phyloP scores from a whole-genome alignment of 1,140 invertebrate species.

The Pachyrhynchus sulphureomaculatus region DNA sequence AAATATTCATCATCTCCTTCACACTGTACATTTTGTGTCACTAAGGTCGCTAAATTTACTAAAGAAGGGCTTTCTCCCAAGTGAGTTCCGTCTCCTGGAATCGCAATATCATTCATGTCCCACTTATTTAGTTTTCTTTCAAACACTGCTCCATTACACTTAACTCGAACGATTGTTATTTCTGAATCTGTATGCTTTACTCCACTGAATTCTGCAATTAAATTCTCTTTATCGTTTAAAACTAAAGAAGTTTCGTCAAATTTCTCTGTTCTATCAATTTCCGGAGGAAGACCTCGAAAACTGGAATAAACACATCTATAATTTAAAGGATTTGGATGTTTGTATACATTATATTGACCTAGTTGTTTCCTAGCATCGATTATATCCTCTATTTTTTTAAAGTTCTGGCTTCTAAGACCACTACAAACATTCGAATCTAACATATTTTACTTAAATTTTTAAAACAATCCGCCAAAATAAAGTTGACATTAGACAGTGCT shows the following conservation, averaged over 20 bases:
- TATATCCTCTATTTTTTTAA: constrained; percentile 48
- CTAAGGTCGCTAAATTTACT: constrained; percentile 46
- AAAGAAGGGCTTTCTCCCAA: constrained; percentile 47
- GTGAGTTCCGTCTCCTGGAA: constrained; percentile 46
- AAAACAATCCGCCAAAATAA: background rate
- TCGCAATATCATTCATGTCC: constrained; percentile 47
- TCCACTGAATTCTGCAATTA: background rate
- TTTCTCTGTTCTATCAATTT: constrained; percentile 3
- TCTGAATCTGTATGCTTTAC: constrained; percentile 46
- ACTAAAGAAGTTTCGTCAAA: constrained; percentile 35
- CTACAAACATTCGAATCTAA: constrained; percentile 18
- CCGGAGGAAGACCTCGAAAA: background rate
- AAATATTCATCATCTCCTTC: constrained; percentile 42
- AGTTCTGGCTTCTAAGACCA: constrained; percentile 20
- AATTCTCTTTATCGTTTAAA: constrained; percentile 35
- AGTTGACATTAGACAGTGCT: background rate
- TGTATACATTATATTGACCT: constrained; percentile 44
- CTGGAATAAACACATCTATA: constrained; percentile 35
- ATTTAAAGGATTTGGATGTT: constrained; percentile 30
- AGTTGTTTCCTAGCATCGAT: constrained; percentile 44
- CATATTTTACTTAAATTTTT: constrained; percentile 36
- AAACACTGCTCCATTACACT: constrained; percentile 34
- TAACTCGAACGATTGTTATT: constrained; percentile 45
- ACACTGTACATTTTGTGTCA: constrained; percentile 34
- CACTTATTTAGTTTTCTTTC: constrained; percentile 42